Evolutionary conservation across 2,888 invertebrate genomes (phyloP).

Genomic region (Eupithecia subfuscata): DNA sequence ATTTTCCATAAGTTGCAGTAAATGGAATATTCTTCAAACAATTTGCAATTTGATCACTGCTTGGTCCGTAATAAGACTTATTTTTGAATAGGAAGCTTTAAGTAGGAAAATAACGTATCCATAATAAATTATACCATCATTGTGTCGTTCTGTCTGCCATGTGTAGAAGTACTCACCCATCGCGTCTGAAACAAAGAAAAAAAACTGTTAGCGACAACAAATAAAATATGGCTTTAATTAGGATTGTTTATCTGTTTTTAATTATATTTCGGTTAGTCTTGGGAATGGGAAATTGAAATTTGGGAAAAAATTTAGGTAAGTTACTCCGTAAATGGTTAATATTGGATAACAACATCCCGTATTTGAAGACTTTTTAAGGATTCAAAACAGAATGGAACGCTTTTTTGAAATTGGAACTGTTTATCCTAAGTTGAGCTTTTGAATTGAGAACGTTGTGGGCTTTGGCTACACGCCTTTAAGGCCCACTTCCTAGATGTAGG

Average conservation of each 20-base stretch:
- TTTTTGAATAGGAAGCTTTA: background rate
- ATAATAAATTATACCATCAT: background rate
- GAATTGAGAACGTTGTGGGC: background rate
- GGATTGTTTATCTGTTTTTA: conserved; percentile 39
- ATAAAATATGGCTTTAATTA: conserved; percentile 44
- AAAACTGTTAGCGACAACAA: conserved; percentile 49
- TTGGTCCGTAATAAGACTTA: background rate
- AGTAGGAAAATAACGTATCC: background rate
- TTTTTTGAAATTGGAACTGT: conserved; percentile 13
- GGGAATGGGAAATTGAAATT: conserved; percentile 37
- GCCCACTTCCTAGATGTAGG: background rate
- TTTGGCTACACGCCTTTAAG: background rate
- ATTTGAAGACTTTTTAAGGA: background rate
- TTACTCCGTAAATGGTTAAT: conserved; percentile 23
- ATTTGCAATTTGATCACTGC: background rate
- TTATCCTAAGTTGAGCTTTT: background rate
- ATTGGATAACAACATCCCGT: conserved; percentile 31
- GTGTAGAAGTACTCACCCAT: conserved; percentile 87
- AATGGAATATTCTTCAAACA: background rate
- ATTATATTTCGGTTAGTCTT: conserved; percentile 37
- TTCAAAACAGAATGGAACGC: background rate
- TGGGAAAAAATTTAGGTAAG: no score
- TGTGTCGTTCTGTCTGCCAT: conserved; percentile 60
- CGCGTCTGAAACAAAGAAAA: conserved; percentile 89
- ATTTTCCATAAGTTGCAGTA: conserved; percentile 6